Evolutionary conservation across 2,797 vertebrate genomes (phyloP), one percentile per base, ranked within the genome.

Genomic region (Streptopelia turtur): DNA sequence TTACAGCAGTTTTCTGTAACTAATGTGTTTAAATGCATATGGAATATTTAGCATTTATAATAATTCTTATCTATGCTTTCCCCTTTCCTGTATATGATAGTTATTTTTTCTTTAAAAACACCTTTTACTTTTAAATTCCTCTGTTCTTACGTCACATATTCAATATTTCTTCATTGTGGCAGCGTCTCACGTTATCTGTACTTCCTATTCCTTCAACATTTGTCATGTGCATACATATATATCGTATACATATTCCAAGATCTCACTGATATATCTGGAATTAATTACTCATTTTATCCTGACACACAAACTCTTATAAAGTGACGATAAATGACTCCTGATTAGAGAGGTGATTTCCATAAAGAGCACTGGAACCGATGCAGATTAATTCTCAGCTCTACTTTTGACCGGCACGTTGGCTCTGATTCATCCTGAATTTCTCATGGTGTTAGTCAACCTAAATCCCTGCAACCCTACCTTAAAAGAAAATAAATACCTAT

Each of bases 221-320:
- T 82, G 81, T 84, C 61, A 64, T 37, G 2, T 8, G 30, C 78
- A 30, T 39, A 27, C 77, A n/a, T 65, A 75, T 17, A 65, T 39
- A 79, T 33, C 83, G 13, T 9, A 37, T 27, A 63, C 64, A 57
- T 10, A 79, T 52, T 52, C 89, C 55, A 55, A 64, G 89, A 91
- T 72, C 74, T 89, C 86, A 66, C 55, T 45, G 78, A 41, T 91
- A 45, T 89, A 23, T 81, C 89, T 83, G 68, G 87, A 92, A 76
- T 94, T 94, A 93, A 92, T 56, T 64, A 43, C 65, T 93, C 83
- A 28, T 35, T 95, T 95, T 85, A 84, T 92, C 90, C 85, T 89
- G 94, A 83, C 90, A 88, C 60, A 55, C 93, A 80, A 93, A 66
- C 70, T 80, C 89, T 91, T 65, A 83, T 76, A 59, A 87, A 94